Evolutionary conservation across 2,113 vertebrate species (phyloP), one percentile per base, ranked within the genome.

Genomic region (Speoplatyrhinus poulsoni): DNA sequence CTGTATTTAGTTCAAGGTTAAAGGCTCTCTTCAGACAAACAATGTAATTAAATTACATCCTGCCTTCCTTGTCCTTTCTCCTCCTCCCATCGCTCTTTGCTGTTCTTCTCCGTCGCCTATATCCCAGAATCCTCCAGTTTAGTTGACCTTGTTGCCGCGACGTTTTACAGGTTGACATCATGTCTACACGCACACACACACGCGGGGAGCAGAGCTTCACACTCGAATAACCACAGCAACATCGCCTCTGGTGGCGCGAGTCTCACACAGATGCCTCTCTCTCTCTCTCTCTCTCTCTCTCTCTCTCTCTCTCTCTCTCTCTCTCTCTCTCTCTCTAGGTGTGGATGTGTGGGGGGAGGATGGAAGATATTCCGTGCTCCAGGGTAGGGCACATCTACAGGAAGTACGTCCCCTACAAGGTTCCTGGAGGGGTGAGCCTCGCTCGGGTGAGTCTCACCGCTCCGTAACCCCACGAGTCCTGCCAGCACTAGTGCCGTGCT

Each of bases 361-460:
- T 94, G 93, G 92, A 94, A 88, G 93, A 94, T 85, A 89, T 92
- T 41, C 93, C 93, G 7, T 99, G 97, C 88, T 99, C 98, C 67
- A 90, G 97, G 75, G 98, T 99, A 48, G 98, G 98, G 4, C 98
- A 99, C 74, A 99, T 99, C 87, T 99, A 99, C 88, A 92, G 97
- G 83, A 99, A 99, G 90, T 98, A 97, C 0, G 96, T 99, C 54
- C 98, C 97, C 2, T 99, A 99, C 90, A 98, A 97, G 70, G 95
- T 99, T 54, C 96, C 98, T 0, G 94, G 95, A 5, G 97, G 98
- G 52, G 94, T 98, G 87, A 99, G 96, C 80, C 85, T 99, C 78
- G 95, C 95, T 11, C 91, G 94, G 90, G 96, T 98, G 92, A 94
- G 89, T 85, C 59, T 64, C 62, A 46, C 32, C 36, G 7, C 50